Percentiles rank a stretch among this genome's conserved stretches.
phyloP scores from a whole-genome alignment of 2,113 vertebrate genomes.

The Carettochelys insculpta region DNA sequence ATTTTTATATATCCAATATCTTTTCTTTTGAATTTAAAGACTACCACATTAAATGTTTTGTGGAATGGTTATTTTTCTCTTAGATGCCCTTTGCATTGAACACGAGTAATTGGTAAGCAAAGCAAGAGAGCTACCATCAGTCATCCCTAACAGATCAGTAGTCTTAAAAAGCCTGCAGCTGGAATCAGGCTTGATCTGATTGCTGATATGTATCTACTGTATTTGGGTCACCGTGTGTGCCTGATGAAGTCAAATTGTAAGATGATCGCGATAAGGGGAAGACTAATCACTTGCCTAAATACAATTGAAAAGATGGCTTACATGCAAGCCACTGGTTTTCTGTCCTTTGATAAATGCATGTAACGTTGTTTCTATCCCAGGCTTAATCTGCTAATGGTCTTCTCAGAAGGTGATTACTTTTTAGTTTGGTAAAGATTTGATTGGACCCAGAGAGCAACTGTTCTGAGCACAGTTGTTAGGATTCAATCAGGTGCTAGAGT shows the following conservation, averaged over 20 bases:
- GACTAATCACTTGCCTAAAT: slow-evolving; percentile 65
- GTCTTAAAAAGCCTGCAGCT: slow-evolving; percentile 21
- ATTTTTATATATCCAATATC: not conserved
- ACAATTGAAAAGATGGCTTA: slow-evolving; percentile 61
- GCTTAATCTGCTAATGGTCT: slow-evolving; percentile 74
- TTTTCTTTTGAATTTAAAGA: slow-evolving; percentile 28
- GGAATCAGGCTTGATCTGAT: slow-evolving; percentile 23
- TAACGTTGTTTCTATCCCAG: slow-evolving; percentile 62
- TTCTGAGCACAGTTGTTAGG: not conserved
- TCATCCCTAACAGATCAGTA: slow-evolving; percentile 13
- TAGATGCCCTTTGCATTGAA: not conserved
- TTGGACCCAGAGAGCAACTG: slow-evolving; percentile 27
- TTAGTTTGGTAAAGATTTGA: slow-evolving; percentile 64
- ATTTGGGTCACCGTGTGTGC: slow-evolving; percentile 65
- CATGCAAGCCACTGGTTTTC: slow-evolving; percentile 57
- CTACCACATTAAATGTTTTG: not conserved
- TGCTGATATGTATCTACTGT: slow-evolving; percentile 48
- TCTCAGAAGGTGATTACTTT: slow-evolving; percentile 69
- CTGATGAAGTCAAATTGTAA: slow-evolving; percentile 52
- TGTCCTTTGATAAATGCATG: slow-evolving; percentile 64
- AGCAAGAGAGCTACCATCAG: not conserved
- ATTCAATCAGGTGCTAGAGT: not conserved
- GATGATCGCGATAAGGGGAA: slow-evolving; percentile 61
- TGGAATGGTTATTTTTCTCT: slow-evolving; percentile 13
- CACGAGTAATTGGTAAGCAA: not conserved